phyloP scores from a whole-genome alignment of 2,113 vertebrate genomes.

The Protomyctophum bolini region DNA sequence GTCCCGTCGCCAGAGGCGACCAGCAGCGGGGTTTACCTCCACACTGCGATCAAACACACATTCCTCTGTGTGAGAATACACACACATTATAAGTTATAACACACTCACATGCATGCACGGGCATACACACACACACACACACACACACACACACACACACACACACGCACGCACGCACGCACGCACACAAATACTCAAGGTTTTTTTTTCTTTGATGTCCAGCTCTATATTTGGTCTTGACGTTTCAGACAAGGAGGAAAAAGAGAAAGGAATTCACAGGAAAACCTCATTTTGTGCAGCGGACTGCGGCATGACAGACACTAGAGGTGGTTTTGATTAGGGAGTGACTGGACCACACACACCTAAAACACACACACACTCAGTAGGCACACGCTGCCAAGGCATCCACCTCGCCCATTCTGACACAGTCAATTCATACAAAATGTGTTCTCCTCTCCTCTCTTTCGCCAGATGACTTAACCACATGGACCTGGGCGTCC shows the following conservation, averaged over 20 bases:
- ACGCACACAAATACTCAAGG: constrained; percentile 1
- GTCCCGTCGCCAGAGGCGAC: constrained; percentile 58
- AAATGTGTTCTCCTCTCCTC: neutral
- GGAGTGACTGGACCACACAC: constrained; percentile 28
- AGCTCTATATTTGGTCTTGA: constrained; percentile 40
- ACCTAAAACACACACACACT: constrained; percentile 6
- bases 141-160: constrained; percentile 29
- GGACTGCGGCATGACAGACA: constrained; percentile 5
- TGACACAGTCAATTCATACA: neutral
- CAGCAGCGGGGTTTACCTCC: constrained; percentile 64
- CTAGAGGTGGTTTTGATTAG: neutral
- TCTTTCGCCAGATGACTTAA: too few relatives aligned
- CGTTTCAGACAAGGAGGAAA: constrained; percentile 39
- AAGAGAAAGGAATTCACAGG: constrained; percentile 49
- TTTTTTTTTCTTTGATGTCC: constrained; percentile 56
- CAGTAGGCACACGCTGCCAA: neutral
- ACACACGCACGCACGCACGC: constrained; percentile 10
- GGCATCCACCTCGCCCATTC: neutral
- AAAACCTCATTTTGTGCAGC: constrained; percentile 26
- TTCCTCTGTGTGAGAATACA: constrained; percentile 53
- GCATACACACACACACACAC: constrained; percentile 31
- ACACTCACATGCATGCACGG: neutral
- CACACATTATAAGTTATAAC: neutral
- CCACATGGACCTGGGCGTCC: too few relatives aligned
- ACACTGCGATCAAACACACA: constrained; percentile 60